Base-by-base conservation (phyloP, 2,888 invertebrate genomes). In the Nephrotoma guestfalica region DNA sequence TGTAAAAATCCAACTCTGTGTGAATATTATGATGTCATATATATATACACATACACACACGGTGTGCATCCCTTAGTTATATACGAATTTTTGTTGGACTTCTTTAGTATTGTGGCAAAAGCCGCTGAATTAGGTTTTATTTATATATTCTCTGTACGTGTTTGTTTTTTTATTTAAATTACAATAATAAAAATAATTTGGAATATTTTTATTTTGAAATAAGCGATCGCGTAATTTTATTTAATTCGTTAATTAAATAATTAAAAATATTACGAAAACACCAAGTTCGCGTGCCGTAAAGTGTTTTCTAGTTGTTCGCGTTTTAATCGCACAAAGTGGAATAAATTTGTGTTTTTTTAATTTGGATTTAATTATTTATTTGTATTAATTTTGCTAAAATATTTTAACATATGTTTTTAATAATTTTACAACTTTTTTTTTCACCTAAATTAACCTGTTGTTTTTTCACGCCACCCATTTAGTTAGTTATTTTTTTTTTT, bases 91-190 rank as follows among this genome's bases (percentile, higher is more conserved):
- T 71, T 71, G 71, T 71, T 71, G 71, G 85, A 85, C 13, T 85
- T 43, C 15, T 43, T 85, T 43, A 85, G 85, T 85, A 43, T 85
- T 85, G 85, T 85, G 85, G 85, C 85, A 85, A 85, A 85, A 85
- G 85, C 85, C 85, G 85, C 85, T 85, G 85, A 85, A 85, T 43
- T 43, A 85, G 43, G 85, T 41, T 85, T 85, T 43, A 85, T 85
- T 85, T 43, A 85, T 85, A 85, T 85, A 85, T 42, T 85, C 42
- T 41, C 41, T 85, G 42, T 85, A 43, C 43, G 42, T 85, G 18
- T 41, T 85, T 85, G 15, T 85, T 43, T 85, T 43, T 43, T 85
- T 85, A 13, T n/a, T 57, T 57, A 15, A 57, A 30, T 30, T 30
- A 30, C 30, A 30, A 30, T 30, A 57, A 9, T 30, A 30, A 71